These are phyloP conservation scores for Poeciliopsis prolifica DNA, from an alignment of 2,113 vertebrate species.

Conservation along the genomic window DNA sequence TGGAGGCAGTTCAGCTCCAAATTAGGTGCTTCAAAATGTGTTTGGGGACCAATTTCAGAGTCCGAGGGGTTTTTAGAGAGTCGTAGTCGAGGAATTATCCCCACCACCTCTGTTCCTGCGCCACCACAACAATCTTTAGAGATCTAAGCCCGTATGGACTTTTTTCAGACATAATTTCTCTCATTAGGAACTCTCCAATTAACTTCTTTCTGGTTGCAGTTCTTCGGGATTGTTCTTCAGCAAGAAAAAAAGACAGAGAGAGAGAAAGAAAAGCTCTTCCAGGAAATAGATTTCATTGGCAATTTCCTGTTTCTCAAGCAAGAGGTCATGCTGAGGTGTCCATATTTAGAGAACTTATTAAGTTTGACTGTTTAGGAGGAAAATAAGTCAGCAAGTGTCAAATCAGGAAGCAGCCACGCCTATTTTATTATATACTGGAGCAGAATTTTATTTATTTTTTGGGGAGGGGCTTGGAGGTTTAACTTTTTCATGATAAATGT, in stretches of 20 bases:
- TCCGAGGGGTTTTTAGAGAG: not conserved
- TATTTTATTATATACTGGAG: constrained; percentile 13
- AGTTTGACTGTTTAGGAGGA: not conserved
- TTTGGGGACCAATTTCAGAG: not conserved
- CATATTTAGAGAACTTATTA: constrained; percentile 1
- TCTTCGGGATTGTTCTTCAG: not conserved
- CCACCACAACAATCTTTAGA: not conserved
- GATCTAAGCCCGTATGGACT: not conserved
- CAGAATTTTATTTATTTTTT: too few relatives aligned
- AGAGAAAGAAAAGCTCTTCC: constrained; percentile 32
- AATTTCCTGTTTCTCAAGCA: constrained; percentile 50
- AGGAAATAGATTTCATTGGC: constrained; percentile 58
- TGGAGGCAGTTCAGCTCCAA: not conserved
- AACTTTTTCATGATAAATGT: constrained; percentile 1
- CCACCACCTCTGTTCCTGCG: not conserved
- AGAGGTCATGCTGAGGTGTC: constrained; percentile 3
- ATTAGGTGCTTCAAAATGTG: not conserved
- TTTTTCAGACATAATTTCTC: not conserved
- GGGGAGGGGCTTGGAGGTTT: too few relatives aligned
- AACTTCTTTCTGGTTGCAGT: not conserved
- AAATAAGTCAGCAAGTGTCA: constrained; percentile 14
- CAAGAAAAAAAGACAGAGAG: too few relatives aligned
- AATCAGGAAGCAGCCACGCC: not conserved
- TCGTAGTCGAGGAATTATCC: not conserved
- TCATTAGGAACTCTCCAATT: not conserved